Conservation (phyloP, 2,113 vertebrate genomes). For the Semnopithecus entellus region DNA sequence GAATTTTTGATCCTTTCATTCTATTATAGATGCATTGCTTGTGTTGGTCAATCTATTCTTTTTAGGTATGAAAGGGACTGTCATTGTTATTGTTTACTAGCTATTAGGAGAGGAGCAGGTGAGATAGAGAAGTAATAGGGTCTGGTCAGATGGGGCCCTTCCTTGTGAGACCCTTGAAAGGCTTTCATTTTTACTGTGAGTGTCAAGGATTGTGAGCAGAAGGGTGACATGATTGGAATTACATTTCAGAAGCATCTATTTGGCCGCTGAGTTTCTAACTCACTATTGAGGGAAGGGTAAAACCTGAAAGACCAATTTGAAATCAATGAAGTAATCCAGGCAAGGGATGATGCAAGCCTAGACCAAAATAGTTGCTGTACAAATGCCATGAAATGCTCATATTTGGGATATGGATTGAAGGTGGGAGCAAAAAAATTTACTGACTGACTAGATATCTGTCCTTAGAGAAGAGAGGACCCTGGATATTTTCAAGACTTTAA, state of each 20-base stretch:
- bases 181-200: neutral
- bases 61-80: neutral
- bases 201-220: neutral
- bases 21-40: neutral
- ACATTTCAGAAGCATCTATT: neutral
- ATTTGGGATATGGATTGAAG: neutral
- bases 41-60: neutral
- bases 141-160: no score
- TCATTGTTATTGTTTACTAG: neutral
- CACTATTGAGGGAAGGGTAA: neutral
- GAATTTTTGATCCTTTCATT: neutral
- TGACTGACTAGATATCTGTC: neutral
- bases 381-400: neutral
- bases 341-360: neutral
- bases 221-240: neutral
- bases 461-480: neutral
- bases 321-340: neutral
- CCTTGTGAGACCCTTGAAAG: rapidly evolving
- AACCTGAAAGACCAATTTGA: neutral
- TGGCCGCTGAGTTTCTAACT: neutral
- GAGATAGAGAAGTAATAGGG: neutral
- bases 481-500: neutral
- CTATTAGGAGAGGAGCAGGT: neutral
- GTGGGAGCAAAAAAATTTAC: neutral
- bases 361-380: rapidly evolving